A percentile compares a stretch with the other conserved stretches of the same genome.
These are phyloP conservation scores for Lathronympha strigana DNA, from an alignment of 2,888 invertebrate species.

Conservation along the genomic window DNA sequence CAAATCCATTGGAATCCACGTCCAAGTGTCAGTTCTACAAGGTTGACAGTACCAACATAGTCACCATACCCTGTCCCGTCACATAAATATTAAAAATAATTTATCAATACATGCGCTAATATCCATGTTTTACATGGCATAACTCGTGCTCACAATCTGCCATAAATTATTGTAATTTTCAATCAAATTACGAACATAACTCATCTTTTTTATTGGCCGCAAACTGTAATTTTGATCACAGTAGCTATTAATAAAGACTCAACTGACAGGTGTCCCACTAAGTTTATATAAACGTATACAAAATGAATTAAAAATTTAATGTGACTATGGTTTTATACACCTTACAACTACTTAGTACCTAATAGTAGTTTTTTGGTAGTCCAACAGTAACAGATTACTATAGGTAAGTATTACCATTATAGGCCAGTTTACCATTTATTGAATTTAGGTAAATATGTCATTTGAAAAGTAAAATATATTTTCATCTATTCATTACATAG, in stretches of 20 bases:
- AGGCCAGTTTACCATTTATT: no score
- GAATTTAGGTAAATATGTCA: no score
- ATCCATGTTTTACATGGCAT: conserved; percentile 4
- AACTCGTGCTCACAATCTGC: background rate
- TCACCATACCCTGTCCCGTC: background rate
- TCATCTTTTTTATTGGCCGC: conserved; percentile 31
- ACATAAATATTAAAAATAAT: background rate
- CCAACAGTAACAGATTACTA: no score
- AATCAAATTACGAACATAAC: conserved; percentile 37
- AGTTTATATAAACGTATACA: background rate
- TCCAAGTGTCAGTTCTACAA: no score
- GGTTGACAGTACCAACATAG: background rate
- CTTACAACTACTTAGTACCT: no score
- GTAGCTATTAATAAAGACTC: conserved; percentile 12
- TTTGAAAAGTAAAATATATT: no score
- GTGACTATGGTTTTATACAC: no score
- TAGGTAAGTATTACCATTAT: no score
- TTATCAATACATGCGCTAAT: conserved; percentile 3
- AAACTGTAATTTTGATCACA: conserved; percentile 25
- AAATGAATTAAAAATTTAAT: no score
- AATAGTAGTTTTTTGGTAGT: no score
- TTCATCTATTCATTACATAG: no score
- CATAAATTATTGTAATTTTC: conserved; percentile 35
- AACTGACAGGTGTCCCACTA: conserved; percentile 21
- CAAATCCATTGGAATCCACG: no score